These are phyloP conservation scores for Globodera rostochiensis DNA, from an alignment of 1,140 invertebrate species.

Conservation along the genomic window DNA sequence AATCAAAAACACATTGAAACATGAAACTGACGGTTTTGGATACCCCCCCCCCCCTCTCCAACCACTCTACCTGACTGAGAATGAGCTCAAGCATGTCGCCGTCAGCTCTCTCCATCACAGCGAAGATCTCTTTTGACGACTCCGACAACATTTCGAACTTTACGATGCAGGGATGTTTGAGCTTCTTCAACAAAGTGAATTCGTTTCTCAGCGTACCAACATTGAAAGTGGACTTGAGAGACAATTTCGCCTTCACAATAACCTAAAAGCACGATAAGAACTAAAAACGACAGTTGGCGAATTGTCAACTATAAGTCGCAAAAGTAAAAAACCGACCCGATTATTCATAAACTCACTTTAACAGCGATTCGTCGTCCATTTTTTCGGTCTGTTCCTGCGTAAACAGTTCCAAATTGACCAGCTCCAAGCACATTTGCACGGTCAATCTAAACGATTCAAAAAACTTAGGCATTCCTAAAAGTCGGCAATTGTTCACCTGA, in stretches of 20 bases:
- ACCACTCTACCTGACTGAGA: slow-evolving; percentile 69
- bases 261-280: slow-evolving; percentile 29
- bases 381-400: slow-evolving; percentile 74
- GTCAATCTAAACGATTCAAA: slow-evolving; percentile 76
- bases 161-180: slow-evolving; percentile 68
- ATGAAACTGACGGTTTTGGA: no score
- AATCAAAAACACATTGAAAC: no score
- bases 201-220: slow-evolving; percentile 57
- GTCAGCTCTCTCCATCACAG: slow-evolving; percentile 73
- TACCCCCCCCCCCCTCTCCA: not conserved
- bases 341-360: slow-evolving; percentile 74
- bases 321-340: no score
- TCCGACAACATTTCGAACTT: slow-evolving; percentile 91
- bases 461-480: not conserved
- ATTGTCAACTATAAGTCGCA: no score
- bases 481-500: slow-evolving; percentile 35
- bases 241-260: slow-evolving; percentile 53
- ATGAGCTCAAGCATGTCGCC: slow-evolving; percentile 99
- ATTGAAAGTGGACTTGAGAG: slow-evolving; percentile 49
- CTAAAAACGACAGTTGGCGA: not conserved
- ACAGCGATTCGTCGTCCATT: slow-evolving; percentile 85
- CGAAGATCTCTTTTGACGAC: slow-evolving; percentile 81
- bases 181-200: slow-evolving; percentile 54
- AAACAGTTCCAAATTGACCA: slow-evolving; percentile 96
- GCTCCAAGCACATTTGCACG: slow-evolving; percentile 94